These are phyloP conservation scores for Epinephelus fuscoguttatus DNA, from an alignment of 2,113 vertebrate species.

Conservation along the genomic window DNA sequence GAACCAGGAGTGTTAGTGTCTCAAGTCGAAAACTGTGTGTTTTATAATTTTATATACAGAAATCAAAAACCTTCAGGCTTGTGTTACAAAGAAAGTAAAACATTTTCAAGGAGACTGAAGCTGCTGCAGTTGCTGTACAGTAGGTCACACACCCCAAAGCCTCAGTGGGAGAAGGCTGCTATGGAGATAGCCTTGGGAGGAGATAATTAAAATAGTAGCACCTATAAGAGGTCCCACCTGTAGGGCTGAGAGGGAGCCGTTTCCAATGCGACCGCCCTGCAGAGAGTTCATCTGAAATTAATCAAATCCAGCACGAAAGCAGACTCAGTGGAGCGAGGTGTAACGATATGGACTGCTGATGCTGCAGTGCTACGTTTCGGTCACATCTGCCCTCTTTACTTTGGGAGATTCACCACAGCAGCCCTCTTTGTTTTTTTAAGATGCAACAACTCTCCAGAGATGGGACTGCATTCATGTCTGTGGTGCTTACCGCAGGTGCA, in stretches of 20 bases:
- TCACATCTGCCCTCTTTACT: conserved; percentile 7
- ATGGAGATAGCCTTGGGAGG: conserved; percentile 73
- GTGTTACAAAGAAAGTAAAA: background rate
- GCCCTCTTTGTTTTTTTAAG: background rate
- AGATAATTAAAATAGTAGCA: conserved; percentile 84
- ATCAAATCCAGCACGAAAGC: conserved; percentile 66
- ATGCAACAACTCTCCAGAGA: conserved; percentile 19
- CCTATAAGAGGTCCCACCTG: conserved; percentile 74
- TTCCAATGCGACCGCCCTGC: conserved; percentile 67
- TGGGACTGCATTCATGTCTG: background rate
- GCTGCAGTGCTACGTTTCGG: conserved; percentile 17
- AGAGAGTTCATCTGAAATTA: conserved; percentile 77
- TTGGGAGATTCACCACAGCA: background rate
- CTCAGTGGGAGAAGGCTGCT: conserved; percentile 51
- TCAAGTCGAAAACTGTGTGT: background rate
- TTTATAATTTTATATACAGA: background rate
- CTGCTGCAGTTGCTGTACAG: conserved; percentile 4
- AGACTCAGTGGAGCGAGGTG: conserved; percentile 27
- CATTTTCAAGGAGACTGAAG: background rate
- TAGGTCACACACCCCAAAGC: conserved; percentile 26
- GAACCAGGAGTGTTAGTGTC: conserved; percentile 14
- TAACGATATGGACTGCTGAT: background rate
- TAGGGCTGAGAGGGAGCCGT: conserved; percentile 55
- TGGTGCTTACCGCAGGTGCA: background rate
- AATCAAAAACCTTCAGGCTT: background rate